A percentile compares a stretch with the other conserved stretches of the same genome.
Conservation (phyloP, 2,888 invertebrate genomes). For the Pyrocoelia pectoralis region DNA sequence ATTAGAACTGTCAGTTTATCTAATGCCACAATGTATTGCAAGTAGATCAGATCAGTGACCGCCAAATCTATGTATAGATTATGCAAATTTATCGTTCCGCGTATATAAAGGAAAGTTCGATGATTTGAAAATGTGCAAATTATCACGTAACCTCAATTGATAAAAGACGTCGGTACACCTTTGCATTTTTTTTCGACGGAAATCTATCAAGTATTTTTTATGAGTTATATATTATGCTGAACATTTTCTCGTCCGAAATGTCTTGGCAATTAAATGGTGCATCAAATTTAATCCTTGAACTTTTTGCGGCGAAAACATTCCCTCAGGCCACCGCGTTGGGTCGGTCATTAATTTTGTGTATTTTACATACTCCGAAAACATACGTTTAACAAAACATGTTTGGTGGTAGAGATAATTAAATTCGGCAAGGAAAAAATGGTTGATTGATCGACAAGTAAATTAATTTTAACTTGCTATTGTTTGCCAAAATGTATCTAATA, state of each 20-base stretch:
- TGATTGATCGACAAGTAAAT: too few relatives aligned
- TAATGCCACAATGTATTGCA: slow-evolving; percentile 43
- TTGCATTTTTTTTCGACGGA: too few relatives aligned
- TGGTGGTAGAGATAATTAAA: too few relatives aligned
- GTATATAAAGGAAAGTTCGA: slow-evolving; percentile 14
- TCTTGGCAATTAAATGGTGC: background rate
- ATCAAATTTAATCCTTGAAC: slow-evolving; percentile 1
- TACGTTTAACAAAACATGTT: too few relatives aligned
- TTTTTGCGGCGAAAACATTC: background rate
- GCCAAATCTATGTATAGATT: slow-evolving; percentile 39
- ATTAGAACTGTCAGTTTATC: slow-evolving; percentile 43
- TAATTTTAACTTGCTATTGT: background rate
- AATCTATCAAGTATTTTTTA: too few relatives aligned
- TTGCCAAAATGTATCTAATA: background rate
- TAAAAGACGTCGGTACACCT: background rate
- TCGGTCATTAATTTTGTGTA: too few relatives aligned
- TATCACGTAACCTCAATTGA: background rate
- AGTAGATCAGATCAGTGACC: slow-evolving; percentile 41
- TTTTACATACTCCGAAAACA: too few relatives aligned
- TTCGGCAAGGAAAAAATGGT: too few relatives aligned
- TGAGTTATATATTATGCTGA: too few relatives aligned
- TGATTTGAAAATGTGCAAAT: slow-evolving; percentile 1
- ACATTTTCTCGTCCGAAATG: background rate
- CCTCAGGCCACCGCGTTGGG: background rate
- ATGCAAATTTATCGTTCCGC: slow-evolving; percentile 10